Percentiles rank a stretch among this genome's conserved stretches.
Evolutionary conservation across 2,888 invertebrate genomes (phyloP).

Genomic region (Molanna angustata): DNA sequence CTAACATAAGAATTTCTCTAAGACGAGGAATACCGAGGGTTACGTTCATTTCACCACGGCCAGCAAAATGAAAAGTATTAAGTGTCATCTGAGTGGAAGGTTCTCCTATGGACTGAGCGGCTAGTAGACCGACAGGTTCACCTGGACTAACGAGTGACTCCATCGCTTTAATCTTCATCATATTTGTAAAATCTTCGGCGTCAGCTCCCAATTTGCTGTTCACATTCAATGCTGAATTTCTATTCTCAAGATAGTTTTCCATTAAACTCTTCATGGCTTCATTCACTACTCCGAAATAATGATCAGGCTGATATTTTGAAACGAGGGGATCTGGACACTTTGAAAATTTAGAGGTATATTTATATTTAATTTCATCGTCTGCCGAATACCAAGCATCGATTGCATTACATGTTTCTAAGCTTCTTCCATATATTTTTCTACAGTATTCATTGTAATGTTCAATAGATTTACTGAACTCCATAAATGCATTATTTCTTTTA

Average conservation of each 20-base stretch:
- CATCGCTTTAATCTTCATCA: slow-evolving; percentile 75
- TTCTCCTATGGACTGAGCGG: slow-evolving; percentile 98
- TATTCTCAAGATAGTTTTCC: slow-evolving; percentile 55
- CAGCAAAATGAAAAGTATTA: slow-evolving; percentile 99
- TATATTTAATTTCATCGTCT: slow-evolving; percentile 56
- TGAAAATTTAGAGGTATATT: slow-evolving; percentile 49
- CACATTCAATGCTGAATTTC: slow-evolving; percentile 41
- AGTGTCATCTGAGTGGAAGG: slow-evolving; percentile 99
- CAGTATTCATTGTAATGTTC: slow-evolving; percentile 42
- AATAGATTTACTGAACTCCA: slow-evolving; percentile 57
- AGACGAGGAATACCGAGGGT: slow-evolving; percentile 98
- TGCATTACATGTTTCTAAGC: slow-evolving; percentile 57
- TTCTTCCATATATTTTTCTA: slow-evolving; percentile 56
- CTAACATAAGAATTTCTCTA: slow-evolving; percentile 95
- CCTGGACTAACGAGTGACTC: slow-evolving; percentile 82
- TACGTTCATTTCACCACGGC: slow-evolving; percentile 99
- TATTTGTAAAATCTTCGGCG: slow-evolving; percentile 58
- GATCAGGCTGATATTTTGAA: slow-evolving; percentile 67
- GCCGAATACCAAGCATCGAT: slow-evolving; percentile 66
- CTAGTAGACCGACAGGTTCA: slow-evolving; percentile 93
- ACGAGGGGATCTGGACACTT: slow-evolving; percentile 73
- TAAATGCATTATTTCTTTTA: slow-evolving; percentile 56
- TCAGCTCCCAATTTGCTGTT: slow-evolving; percentile 40
- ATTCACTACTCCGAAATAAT: slow-evolving; percentile 77
- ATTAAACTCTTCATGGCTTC: slow-evolving; percentile 75